Evolutionary conservation across 2,113 vertebrate species (phyloP).

Genomic region (Anser brachyrhynchus): DNA sequence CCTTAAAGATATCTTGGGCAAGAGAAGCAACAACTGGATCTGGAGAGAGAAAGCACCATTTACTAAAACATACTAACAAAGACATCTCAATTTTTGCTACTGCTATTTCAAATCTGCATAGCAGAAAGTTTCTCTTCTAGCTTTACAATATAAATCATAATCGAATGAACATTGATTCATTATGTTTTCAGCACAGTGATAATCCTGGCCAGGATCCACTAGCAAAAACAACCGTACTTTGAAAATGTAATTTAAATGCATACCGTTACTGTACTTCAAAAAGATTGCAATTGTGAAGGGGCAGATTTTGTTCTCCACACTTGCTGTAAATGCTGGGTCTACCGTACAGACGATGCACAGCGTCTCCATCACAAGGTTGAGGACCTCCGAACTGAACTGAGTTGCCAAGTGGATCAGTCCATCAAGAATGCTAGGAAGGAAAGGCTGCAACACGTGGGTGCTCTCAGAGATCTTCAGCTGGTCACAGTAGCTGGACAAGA

Average conservation of each 20-base stretch:
- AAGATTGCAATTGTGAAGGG: constrained; percentile 98
- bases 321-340: constrained; percentile 91
- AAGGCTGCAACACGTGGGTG: constrained; percentile 93
- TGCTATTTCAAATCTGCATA: not conserved
- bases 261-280: constrained; percentile 98
- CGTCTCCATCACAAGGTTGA: constrained; percentile 97
- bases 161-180: not conserved
- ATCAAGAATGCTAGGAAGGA: constrained; percentile 94
- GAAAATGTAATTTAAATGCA: not conserved
- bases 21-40: constrained; percentile 97
- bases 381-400: constrained; percentile 96
- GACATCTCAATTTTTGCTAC: not conserved
- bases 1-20: constrained; percentile 98
- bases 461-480: constrained; percentile 95
- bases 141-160: not conserved
- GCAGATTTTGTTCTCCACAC: constrained; percentile 94
- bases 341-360: constrained; percentile 96
- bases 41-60: constrained; percentile 68
- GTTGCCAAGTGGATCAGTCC: constrained; percentile 94
- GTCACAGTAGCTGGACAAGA: constrained; percentile 89
- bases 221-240: not conserved
- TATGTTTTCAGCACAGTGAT: not conserved
- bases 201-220: not conserved
- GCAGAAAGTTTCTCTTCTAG: not conserved
- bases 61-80: not conserved